These are phyloP conservation scores for Teleopsis dalmanni DNA, from an alignment of 1,140 invertebrate genomes.

Conservation along the genomic window DNA sequence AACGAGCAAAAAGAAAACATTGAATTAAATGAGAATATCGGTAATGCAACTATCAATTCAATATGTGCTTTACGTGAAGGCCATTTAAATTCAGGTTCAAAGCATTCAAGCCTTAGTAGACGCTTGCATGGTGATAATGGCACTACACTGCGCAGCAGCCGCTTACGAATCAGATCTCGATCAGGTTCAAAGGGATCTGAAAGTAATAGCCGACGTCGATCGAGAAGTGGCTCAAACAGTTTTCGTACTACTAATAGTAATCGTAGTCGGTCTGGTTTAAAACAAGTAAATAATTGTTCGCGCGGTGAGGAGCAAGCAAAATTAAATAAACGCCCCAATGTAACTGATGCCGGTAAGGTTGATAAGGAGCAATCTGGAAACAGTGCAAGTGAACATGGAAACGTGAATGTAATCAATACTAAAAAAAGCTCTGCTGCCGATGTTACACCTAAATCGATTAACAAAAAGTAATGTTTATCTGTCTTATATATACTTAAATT, in stretches of 20 bases:
- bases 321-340: constrained; percentile 42
- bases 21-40: too few species aligned
- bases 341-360: constrained; percentile 50
- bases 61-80: constrained; percentile 9
- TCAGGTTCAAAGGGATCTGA: constrained; percentile 40
- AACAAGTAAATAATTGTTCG: constrained; percentile 37
- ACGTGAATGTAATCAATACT: constrained; percentile 11
- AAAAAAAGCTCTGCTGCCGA: constrained; percentile 50
- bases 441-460: constrained; percentile 44
- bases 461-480: constrained; percentile 28
- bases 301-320: constrained; percentile 24
- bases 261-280: constrained; percentile 33
- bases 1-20: too few species aligned
- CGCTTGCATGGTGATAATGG: constrained; percentile 32
- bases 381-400: constrained; percentile 17
- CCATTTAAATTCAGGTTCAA: constrained; percentile 7
- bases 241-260: constrained; percentile 41
- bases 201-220: constrained; percentile 34
- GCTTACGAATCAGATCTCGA: constrained; percentile 35
- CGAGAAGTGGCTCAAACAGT: constrained; percentile 25
- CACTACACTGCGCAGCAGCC: constrained; percentile 36
- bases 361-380: constrained; percentile 37
- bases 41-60: too few species aligned
- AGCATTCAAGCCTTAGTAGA: constrained; percentile 6
- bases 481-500: too few species aligned